Base-by-base conservation (phyloP, 1,140 invertebrate genomes). In the Leptinotarsa defecta region DNA sequence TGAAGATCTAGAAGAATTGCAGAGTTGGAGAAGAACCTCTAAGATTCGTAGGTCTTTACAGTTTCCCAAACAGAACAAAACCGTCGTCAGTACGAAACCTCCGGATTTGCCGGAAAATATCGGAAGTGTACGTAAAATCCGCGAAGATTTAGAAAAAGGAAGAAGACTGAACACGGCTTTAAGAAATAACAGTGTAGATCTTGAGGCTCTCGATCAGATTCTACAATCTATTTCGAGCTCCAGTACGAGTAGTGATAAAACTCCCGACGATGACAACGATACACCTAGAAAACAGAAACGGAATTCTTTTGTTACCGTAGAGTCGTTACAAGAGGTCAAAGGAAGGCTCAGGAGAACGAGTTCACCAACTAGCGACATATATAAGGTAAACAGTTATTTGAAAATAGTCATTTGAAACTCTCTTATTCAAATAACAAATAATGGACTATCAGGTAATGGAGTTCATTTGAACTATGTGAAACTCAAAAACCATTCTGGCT, bases 41-140 rank as follows among this genome's bases (percentile, higher is more conserved):
- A 89, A 88, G 80, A 83, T 89, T 22, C 86, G 90, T 52, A 83
- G 89, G 70, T 92, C 91, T 13, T 86, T 93, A 63, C 89, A 92
- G 81, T 89, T 90, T 80, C 88, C 89, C 0, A 88, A 87, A 65
- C 77, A 83, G 73, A 77, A 73, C 43, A 81, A 78, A 74, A 24
- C 71, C 17, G 49, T 72, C 6, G 52, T 43, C 43, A 49, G 71
- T 83, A 68, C 85, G 81, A 79, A 85, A 84, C 73, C 88, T 85
- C 81, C 88, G 57, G 90, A 91, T 80, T 80, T 91, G 43, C 88
- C 88, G 1, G 84, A 85, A 68, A 87, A 83, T 70, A 86, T 82
- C 2, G 88, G 87, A 8, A 89, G 85, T 65, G 88, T 89, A 3
- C 85, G 87, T 1, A 87, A 85, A 71, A 86, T 89, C 24, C 86